Evolutionary conservation across 2,797 vertebrate species (phyloP), one percentile per base, ranked within the genome.

Genomic region (Melanotaenia nigrans): DNA sequence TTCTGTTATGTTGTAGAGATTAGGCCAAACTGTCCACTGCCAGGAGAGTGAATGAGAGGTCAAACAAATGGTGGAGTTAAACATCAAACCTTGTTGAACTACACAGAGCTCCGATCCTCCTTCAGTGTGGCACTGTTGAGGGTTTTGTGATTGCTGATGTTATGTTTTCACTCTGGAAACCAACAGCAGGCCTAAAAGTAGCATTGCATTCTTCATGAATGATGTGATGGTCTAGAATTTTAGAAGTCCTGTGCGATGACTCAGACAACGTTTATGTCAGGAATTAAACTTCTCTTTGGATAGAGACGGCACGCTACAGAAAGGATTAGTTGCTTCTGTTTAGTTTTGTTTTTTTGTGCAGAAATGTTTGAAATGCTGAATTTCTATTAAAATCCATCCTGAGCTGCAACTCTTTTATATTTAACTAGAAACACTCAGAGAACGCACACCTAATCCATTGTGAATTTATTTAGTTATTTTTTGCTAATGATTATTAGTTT

Each of bases 51-150:
- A 40, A 16, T 6, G 22, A 68, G 64, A 81, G 74, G 90, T 89
- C 84, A 89, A 92, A 84, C 86, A 91, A 92, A 91, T 72, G 12
- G 67, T 54, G 28, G 57, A 81, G 87, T 92, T 92, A 91, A 93
- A 92, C 73, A 91, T 93, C 82, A 90, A 91, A 82, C 88, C 73
- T 56, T 18, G 49, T 18, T 63, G 64, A 80, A 61, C 62, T 78
- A 47, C 69, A 56, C 53, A 9, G 12, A 30, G 1, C 25, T 4
- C 51, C 38, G 51, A 54, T 61, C 47, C 62, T 56, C 22, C 33
- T 35, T 40, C 49, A 38, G 49, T 77, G 59, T 68, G 66, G n/a
- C 63, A 28, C 33, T 24, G 70, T 62, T 49, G 20, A 59, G 36
- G 57, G 51, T 14, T 68, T 35, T 35, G 42, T 30, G 58, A 54